Evolutionary conservation across 2,888 invertebrate genomes (phyloP).

Genomic region (Ennomos fuscantarius): DNA sequence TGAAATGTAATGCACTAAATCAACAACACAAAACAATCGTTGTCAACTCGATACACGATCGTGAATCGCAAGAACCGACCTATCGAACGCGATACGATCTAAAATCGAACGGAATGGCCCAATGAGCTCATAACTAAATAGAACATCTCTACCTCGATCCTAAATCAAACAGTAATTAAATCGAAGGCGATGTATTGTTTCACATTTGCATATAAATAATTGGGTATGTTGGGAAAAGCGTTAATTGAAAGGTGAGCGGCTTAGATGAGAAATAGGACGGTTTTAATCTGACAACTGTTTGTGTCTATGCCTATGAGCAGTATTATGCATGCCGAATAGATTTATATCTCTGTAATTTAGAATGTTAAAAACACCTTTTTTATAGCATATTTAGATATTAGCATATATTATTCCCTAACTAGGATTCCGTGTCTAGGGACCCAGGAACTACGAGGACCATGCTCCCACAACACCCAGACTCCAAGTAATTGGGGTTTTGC

Average conservation of each 20-base stretch:
- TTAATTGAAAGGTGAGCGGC: slow-evolving; percentile 20
- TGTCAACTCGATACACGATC: slow-evolving; percentile 42
- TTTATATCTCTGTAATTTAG: no score
- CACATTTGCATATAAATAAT: slow-evolving; percentile 44
- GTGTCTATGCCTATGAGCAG: no score
- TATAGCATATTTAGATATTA: no score
- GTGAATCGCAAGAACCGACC: slow-evolving; percentile 58
- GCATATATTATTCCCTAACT: no score
- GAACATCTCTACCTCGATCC: slow-evolving; percentile 68
- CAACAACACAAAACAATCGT: slow-evolving; percentile 2
- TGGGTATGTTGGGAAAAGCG: slow-evolving; percentile 38
- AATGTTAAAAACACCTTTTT: no score
- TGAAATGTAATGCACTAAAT: not conserved
- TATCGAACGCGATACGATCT: slow-evolving; percentile 56
- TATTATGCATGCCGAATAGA: no score
- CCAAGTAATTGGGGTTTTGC: no score
- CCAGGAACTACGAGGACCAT: no score
- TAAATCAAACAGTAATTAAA: slow-evolving; percentile 73
- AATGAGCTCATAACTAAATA: slow-evolving; percentile 73
- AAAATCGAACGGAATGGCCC: slow-evolving; percentile 68
- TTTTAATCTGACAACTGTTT: no score
- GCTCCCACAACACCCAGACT: no score
- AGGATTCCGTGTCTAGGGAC: no score
- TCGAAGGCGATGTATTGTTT: slow-evolving; percentile 57
- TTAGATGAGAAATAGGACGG: slow-evolving; percentile 14